Percentiles rank a stretch among this genome's conserved stretches.
Evolutionary conservation across 1,140 invertebrate species (phyloP).

Genomic region (Belonocnema kinseyi): DNA sequence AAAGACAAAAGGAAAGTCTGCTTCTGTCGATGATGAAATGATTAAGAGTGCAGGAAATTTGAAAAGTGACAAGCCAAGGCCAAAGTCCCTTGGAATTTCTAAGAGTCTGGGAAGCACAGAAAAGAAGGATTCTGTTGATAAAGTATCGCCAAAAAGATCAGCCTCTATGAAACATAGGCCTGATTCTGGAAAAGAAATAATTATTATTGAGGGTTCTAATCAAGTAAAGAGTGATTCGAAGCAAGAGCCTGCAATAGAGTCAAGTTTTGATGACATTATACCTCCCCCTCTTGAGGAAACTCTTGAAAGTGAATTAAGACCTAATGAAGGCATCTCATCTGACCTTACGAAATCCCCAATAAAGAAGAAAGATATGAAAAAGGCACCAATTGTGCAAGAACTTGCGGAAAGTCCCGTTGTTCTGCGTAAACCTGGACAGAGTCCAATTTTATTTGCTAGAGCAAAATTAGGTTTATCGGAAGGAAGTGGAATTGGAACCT

Average conservation of each 20-base stretch:
- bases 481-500: constrained; percentile 83
- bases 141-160: constrained; percentile 67
- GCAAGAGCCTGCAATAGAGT: not conserved
- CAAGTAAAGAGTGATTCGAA: not conserved
- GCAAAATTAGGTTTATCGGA: constrained; percentile 87
- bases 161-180: constrained; percentile 53
- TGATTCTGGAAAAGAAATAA: constrained; percentile 49
- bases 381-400: constrained; percentile 58
- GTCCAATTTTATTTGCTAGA: constrained; percentile 86
- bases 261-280: constrained; percentile 6
- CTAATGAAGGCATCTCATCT: constrained; percentile 33
- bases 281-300: constrained; percentile 33
- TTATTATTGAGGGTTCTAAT: constrained; percentile 34
- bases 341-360: constrained; percentile 34
- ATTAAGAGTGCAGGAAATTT: constrained; percentile 57
- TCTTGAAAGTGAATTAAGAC: constrained; percentile 30
- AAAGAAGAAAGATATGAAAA: constrained; percentile 56
- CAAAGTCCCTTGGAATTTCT: constrained; percentile 70
- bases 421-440: constrained; percentile 81
- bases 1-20: constrained; percentile 66
- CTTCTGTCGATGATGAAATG: constrained; percentile 71
- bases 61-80: constrained; percentile 66
- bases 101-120: constrained; percentile 72
- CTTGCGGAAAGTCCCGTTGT: constrained; percentile 77
- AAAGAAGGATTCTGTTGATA: constrained; percentile 68